Conservation (phyloP, 92 coral and sea anemone species). For the Actinernus sp. region DNA sequence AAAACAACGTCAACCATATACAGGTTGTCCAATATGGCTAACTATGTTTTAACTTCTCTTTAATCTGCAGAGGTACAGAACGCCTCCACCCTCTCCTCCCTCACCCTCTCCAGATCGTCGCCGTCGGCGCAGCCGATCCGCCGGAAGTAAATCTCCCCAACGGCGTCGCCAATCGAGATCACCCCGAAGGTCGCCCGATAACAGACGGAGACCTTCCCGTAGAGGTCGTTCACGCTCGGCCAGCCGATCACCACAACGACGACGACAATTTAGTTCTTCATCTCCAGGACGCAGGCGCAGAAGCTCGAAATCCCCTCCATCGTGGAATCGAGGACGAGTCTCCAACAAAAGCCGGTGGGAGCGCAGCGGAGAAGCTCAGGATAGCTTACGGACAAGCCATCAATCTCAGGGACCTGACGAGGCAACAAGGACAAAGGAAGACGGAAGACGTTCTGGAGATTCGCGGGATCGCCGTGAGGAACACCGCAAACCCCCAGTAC, state of each 20-base stretch:
- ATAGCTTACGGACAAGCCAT: too few relatives aligned
- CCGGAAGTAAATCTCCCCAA: conserved; percentile 40
- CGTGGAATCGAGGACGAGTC: conserved; percentile 2
- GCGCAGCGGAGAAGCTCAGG: conserved; percentile 3
- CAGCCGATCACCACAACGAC: conserved; percentile 31
- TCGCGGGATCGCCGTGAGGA: neutral
- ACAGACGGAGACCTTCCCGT: conserved; percentile 1
- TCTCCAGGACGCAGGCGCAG: conserved; percentile 9
- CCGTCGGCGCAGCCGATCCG: conserved; percentile 10
- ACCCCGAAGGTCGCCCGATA: conserved; percentile 15
- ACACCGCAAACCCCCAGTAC: neutral
- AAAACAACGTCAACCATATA: too few relatives aligned
- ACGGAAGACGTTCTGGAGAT: neutral
- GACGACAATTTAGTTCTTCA: conserved; percentile 2
- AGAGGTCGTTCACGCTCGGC: conserved; percentile 30
- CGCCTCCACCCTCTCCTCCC: conserved; percentile 78
- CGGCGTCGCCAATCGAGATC: conserved; percentile 46
- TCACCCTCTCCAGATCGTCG: conserved; percentile 4
- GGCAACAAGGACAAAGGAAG: neutral
- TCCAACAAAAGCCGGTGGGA: conserved; percentile 8
- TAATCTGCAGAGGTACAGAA: conserved; percentile 72
- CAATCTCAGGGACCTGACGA: neutral
- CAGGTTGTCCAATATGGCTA: too few relatives aligned
- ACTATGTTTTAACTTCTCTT: neutral
- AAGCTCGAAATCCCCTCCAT: conserved; percentile 1